Percentiles rank a stretch among this genome's conserved stretches.
These are phyloP conservation scores for Semotilus atromaculatus DNA, from an alignment of 2,797 vertebrate species.

Conservation along the genomic window DNA sequence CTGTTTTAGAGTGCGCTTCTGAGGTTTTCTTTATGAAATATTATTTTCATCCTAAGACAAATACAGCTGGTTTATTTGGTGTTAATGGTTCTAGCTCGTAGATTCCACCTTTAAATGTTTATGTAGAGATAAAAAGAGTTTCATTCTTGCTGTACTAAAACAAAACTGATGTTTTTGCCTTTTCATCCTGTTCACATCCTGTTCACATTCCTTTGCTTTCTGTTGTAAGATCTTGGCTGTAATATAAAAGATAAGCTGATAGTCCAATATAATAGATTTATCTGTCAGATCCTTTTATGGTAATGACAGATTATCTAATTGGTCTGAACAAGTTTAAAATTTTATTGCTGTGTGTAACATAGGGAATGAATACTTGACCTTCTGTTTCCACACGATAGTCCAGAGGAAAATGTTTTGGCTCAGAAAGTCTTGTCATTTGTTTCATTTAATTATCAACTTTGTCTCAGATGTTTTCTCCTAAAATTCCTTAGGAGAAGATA, in stretches of 20 bases:
- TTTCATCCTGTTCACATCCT: neutral
- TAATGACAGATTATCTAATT: constrained; percentile 33
- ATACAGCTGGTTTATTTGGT: neutral
- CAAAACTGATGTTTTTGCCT: neutral
- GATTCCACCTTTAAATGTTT: neutral
- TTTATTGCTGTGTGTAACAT: neutral
- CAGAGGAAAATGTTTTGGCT: neutral
- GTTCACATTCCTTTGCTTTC: constrained; percentile 14
- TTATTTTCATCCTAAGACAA: constrained; percentile 2
- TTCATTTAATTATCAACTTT: neutral
- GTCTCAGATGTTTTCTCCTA: neutral
- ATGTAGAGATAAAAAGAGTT: neutral
- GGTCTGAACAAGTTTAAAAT: constrained; percentile 24
- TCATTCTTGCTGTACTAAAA: neutral
- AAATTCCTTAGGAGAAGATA: neutral
- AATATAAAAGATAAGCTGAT: neutral
- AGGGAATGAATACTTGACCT: neutral
- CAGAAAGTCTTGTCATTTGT: neutral
- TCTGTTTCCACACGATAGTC: neutral
- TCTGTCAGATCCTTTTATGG: constrained; percentile 15
- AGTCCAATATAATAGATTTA: constrained; percentile 16
- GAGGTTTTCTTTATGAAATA: neutral
- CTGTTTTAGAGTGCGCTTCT: neutral
- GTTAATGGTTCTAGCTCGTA: neutral
- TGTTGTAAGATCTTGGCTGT: neutral